Evolutionary conservation across 1,140 invertebrate genomes (phyloP).

Genomic region (Drosophila erecta): DNA sequence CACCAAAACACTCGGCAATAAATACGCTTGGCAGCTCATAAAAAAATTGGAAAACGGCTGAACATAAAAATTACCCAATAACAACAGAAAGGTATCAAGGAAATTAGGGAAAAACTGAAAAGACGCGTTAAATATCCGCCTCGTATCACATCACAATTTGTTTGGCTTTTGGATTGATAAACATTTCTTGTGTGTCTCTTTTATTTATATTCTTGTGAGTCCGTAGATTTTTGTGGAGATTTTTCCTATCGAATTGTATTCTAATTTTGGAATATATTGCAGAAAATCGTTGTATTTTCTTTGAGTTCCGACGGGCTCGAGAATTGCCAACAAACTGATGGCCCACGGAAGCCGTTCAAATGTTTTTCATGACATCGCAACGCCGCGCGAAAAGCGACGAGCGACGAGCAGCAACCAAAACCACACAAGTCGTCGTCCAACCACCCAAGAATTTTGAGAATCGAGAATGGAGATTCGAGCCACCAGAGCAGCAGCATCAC

Average conservation of each 20-base stretch:
- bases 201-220: neutral
- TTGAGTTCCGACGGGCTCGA: conserved; percentile 66
- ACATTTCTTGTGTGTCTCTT: conserved; percentile 25
- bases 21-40: conserved; percentile 67
- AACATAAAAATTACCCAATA: conserved; percentile 57
- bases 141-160: conserved; percentile 73
- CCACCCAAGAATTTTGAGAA: conserved; percentile 44
- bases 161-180: conserved; percentile 20
- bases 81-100: conserved; percentile 7
- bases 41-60: conserved; percentile 31
- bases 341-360: conserved; percentile 75
- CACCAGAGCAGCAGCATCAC: conserved; percentile 34
- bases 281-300: conserved; percentile 1
- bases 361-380: conserved; percentile 72
- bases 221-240: neutral
- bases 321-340: conserved; percentile 83
- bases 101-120: conserved; percentile 53
- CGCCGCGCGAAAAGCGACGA: conserved; percentile 24
- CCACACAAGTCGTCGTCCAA: conserved; percentile 38
- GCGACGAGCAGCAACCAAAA: conserved; percentile 37
- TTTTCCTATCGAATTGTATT: neutral
- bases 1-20: conserved; percentile 22
- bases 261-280: neutral
- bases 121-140: conserved; percentile 54
- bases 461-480: neutral